Conservation (phyloP, 2,888 invertebrate genomes). For the Steinernema hermaphroditum region DNA sequence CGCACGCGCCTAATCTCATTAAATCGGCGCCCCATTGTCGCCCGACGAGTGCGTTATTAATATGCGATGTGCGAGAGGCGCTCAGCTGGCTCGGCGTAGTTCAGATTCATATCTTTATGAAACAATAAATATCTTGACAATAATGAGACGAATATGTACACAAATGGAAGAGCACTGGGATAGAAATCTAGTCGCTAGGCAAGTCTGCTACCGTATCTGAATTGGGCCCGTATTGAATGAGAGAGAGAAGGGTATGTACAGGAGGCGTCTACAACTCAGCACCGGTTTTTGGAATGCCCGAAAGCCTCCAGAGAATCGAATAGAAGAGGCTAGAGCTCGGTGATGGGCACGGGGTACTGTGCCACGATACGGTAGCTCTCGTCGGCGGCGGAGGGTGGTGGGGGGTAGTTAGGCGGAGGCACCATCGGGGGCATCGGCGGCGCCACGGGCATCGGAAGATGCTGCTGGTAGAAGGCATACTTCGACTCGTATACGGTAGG, state of each 20-base stretch:
- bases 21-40: conserved; percentile 5
- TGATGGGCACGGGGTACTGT: conserved; percentile 20
- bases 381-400: not conserved
- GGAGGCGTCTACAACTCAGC: not conserved
- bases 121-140: not conserved
- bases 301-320: not conserved
- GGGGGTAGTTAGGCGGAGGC: not conserved
- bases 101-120: not conserved
- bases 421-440: not conserved
- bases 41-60: not conserved
- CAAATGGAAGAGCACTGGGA: not conserved
- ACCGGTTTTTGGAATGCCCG: not conserved
- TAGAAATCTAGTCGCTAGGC: not conserved
- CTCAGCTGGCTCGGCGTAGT: not conserved
- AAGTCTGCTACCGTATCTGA: not conserved
- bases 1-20: not conserved
- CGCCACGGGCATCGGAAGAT: not conserved
- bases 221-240: not conserved
- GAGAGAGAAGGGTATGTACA: not conserved
- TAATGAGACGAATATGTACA: not conserved
- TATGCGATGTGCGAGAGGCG: conserved; percentile 2
- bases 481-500: conserved; percentile 16
- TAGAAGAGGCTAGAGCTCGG: conserved; percentile 1
- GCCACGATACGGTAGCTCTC: conserved; percentile 17
- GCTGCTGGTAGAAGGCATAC: conserved; percentile 15